Evolutionary conservation across 2,797 vertebrate genomes (phyloP).

Genomic region (Typhlichthys eigenmanni): DNA sequence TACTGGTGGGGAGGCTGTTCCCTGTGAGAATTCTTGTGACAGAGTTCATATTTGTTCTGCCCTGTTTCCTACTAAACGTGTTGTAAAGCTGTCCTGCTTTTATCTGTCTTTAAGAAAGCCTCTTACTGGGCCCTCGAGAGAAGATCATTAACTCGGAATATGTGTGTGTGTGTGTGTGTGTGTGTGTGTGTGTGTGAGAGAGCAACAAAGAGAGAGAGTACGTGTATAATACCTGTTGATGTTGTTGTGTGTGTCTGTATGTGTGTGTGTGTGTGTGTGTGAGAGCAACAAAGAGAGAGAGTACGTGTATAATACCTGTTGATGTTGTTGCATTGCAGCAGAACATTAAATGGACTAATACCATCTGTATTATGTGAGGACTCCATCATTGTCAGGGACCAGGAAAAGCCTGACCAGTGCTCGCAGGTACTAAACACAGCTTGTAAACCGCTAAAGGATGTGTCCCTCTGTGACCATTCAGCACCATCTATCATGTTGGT

Average conservation of each 20-base stretch:
- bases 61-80: slow-evolving; percentile 27
- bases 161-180: slow-evolving; percentile 22
- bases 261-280: not conserved
- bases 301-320: no score
- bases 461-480: slow-evolving; percentile 43
- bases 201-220: not conserved
- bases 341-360: no score
- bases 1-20: no score
- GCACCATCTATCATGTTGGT: slow-evolving; percentile 54
- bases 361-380: no score
- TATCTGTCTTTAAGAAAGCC: slow-evolving; percentile 34
- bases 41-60: slow-evolving; percentile 8
- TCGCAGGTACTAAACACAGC: slow-evolving; percentile 29
- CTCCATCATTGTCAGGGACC: no score
- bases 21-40: slow-evolving; percentile 2
- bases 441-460: slow-evolving; percentile 52
- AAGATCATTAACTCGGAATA: slow-evolving; percentile 59
- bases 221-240: not conserved
- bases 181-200: slow-evolving; percentile 29
- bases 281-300: not conserved
- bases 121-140: slow-evolving; percentile 12
- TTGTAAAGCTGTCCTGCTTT: slow-evolving; percentile 44
- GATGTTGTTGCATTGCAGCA: no score
- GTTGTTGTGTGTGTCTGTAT: not conserved
- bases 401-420: not conserved